phyloP scores from a whole-genome alignment of 1,140 invertebrate species.

The Drosophila lowei region DNA sequence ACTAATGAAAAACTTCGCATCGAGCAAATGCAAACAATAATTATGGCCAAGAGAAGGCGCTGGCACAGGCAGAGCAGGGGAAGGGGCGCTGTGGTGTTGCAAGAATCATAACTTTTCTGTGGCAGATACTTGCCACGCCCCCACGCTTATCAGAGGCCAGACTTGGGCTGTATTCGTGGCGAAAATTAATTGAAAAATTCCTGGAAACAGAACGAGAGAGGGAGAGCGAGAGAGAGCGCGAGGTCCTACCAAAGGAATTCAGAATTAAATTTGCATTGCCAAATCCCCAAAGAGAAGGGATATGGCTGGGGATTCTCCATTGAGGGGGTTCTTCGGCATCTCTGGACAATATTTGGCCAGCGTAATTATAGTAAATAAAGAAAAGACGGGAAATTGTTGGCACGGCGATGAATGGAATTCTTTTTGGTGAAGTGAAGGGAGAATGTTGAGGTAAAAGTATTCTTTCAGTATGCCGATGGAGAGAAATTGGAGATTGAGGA shows the following conservation, averaged over 20 bases:
- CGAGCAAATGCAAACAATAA: slow-evolving; percentile 53
- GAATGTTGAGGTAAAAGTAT: too few relatives aligned
- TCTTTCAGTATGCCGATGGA: too few relatives aligned
- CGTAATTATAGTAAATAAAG: slow-evolving; percentile 27
- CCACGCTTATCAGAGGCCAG: slow-evolving; percentile 10
- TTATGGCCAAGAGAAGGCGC: slow-evolving; percentile 20
- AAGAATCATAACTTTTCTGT: slow-evolving; percentile 28
- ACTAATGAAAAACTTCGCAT: slow-evolving; percentile 57
- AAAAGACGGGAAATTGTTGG: slow-evolving; percentile 7
- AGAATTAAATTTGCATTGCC: slow-evolving; percentile 11
- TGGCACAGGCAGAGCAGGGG: not conserved
- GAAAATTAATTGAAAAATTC: slow-evolving; percentile 51
- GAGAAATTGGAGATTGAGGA: too few relatives aligned
- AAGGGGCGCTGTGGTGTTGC: not conserved
- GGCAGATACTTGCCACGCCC: slow-evolving; percentile 1
- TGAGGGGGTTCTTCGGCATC: not conserved
- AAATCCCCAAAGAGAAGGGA: slow-evolving; percentile 7
- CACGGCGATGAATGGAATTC: too few relatives aligned
- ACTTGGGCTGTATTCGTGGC: not conserved
- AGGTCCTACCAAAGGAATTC: slow-evolving; percentile 3
- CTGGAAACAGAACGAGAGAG: not conserved
- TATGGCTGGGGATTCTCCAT: not conserved
- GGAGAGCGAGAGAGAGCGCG: too few relatives aligned
- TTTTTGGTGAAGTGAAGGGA: too few relatives aligned
- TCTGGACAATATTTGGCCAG: slow-evolving; percentile 23